A percentile compares a stretch with the other conserved stretches of the same genome.
Conservation (phyloP, 2,113 vertebrate genomes). For the Herpetotheres cachinnans region DNA sequence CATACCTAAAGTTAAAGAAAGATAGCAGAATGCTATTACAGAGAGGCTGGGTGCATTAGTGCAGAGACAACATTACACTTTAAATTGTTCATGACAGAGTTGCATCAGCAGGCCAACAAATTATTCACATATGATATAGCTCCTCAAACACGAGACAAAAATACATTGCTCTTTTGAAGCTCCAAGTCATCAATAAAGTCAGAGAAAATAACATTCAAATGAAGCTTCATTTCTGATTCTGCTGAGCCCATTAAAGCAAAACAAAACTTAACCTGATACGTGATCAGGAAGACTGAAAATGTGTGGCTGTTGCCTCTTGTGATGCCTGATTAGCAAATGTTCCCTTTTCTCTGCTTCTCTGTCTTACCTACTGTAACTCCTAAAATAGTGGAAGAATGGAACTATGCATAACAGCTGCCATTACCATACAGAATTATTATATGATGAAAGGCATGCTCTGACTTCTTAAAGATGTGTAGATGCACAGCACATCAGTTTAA, state of each 20-base stretch:
- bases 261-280: not conserved
- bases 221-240: conserved; percentile 22
- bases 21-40: not conserved
- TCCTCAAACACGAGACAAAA: not conserved
- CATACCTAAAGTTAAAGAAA: not conserved
- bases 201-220: not conserved
- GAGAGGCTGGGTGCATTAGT: not conserved
- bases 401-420: not conserved
- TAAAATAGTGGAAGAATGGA: not conserved
- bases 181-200: not conserved
- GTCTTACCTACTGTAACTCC: not conserved
- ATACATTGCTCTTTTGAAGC: not conserved
- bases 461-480: not conserved
- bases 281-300: not conserved
- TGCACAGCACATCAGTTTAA: not conserved
- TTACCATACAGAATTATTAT: not conserved
- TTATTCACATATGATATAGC: not conserved
- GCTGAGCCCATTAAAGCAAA: not conserved
- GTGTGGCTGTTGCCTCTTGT: not conserved
- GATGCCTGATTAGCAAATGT: not conserved
- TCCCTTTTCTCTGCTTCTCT: not conserved
- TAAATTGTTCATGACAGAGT: not conserved
- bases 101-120: not conserved
- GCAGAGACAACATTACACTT: not conserved
- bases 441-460: not conserved